Percentiles rank a stretch among this genome's conserved stretches.
Conservation (phyloP, 2,113 vertebrate species). For the Carlito syrichta region DNA sequence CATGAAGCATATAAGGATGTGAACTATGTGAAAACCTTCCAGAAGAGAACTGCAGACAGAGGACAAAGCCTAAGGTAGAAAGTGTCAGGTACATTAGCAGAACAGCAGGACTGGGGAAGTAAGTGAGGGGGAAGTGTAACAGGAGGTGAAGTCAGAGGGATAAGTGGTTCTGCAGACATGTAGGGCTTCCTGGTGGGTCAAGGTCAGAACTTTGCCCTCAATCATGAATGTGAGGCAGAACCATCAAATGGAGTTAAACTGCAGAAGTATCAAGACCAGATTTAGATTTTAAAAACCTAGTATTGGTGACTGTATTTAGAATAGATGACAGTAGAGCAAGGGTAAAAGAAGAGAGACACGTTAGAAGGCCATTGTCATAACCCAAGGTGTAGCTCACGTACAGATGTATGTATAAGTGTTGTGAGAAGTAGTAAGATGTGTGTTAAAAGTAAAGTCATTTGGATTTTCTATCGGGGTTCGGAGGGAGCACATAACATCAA, state of each 20-base stretch:
- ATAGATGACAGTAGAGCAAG: neutral
- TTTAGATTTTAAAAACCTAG: neutral
- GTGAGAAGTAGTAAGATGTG: neutral
- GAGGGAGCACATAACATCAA: too few species aligned
- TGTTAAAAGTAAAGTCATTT: neutral
- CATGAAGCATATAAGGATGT: neutral
- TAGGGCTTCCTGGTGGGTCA: rapidly evolving
- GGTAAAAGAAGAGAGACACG: neutral
- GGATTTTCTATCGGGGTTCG: too few species aligned
- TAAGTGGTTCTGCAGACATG: rapidly evolving
- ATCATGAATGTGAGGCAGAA: neutral
- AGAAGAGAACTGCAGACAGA: neutral
- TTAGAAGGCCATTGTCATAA: neutral
- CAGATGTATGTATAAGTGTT: rapidly evolving
- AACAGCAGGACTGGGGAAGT: neutral
- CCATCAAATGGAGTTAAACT: neutral
- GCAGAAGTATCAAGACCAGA: neutral
- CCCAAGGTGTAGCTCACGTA: too few species aligned
- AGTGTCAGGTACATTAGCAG: neutral
- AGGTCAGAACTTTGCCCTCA: neutral
- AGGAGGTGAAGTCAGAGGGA: neutral
- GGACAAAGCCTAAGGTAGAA: neutral
- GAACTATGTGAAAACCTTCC: neutral
- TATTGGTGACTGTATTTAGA: neutral
- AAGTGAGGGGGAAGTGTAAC: neutral